These are phyloP conservation scores for Choristoneura fumiferana DNA, from an alignment of 1,140 invertebrate genomes.

Conservation along the genomic window DNA sequence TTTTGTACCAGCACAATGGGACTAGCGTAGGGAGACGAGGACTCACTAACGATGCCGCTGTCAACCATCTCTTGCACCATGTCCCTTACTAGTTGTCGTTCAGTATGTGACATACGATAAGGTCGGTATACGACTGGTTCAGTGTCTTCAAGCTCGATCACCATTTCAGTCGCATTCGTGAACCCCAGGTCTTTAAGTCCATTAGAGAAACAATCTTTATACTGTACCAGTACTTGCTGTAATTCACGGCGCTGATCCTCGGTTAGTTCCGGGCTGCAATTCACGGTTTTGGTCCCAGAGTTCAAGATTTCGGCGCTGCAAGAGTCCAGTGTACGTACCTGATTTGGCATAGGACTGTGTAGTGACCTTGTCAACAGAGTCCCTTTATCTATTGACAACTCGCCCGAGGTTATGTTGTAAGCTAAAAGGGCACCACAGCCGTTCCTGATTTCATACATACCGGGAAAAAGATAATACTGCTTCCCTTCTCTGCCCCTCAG, in stretches of 20 bases:
- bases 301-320: too few species aligned
- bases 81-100: neutral
- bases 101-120: too few species aligned
- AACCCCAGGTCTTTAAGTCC: neutral
- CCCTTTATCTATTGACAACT: too few species aligned
- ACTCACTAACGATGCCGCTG: neutral
- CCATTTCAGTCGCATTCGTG: neutral
- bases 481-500: slow-evolving; percentile 14
- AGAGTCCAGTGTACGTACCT: too few species aligned
- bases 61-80: neutral
- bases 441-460: slow-evolving; percentile 6
- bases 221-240: neutral
- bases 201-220: neutral
- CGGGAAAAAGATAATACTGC: slow-evolving; percentile 17
- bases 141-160: neutral
- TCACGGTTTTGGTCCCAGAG: too few species aligned
- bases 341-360: too few species aligned
- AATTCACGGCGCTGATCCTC: neutral
- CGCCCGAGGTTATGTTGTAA: neutral
- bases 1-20: neutral
- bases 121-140: neutral
- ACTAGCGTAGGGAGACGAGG: neutral
- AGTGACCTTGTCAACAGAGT: too few species aligned
- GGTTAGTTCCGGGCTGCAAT: neutral
- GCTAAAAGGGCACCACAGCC: neutral